phyloP scores from a whole-genome alignment of 1,140 invertebrate genomes.

The Tetramorium alpestre region DNA sequence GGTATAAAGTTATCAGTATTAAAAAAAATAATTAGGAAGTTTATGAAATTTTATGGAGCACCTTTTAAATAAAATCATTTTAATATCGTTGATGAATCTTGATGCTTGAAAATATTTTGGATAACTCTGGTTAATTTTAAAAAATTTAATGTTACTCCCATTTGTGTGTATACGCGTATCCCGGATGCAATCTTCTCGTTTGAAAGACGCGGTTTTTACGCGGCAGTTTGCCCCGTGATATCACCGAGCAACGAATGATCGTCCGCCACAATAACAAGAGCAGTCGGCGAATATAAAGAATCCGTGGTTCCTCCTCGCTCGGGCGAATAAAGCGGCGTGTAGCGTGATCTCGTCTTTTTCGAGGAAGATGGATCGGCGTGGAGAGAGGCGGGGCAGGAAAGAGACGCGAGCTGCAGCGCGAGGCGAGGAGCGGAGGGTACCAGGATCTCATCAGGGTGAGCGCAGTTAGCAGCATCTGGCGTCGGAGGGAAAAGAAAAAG shows the following conservation, averaged over 20 bases:
- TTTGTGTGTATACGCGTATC: neutral
- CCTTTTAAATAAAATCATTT: neutral
- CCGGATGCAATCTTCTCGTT: neutral
- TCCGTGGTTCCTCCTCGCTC: constrained; percentile 39
- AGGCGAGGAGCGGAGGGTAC: neutral
- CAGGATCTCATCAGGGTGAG: constrained; percentile 70
- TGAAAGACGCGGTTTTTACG: constrained; percentile 11
- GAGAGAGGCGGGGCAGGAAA: constrained; percentile 20
- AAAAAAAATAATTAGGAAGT: neutral
- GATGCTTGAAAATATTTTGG: neutral
- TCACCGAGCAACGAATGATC: constrained; percentile 8
- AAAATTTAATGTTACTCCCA: neutral
- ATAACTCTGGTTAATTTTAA: neutral
- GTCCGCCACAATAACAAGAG: constrained; percentile 29
- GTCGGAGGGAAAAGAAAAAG: constrained; percentile 63
- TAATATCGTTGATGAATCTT: neutral
- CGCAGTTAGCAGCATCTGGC: constrained; percentile 77
- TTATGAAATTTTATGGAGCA: neutral
- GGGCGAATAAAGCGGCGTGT: constrained; percentile 40
- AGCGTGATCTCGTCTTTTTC: constrained; percentile 46
- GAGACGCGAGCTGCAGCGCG: constrained; percentile 27
- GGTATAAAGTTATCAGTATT: neutral
- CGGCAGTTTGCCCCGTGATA: constrained; percentile 1
- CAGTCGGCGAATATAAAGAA: constrained; percentile 49
- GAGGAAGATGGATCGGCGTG: constrained; percentile 55